Percentiles rank a stretch among this genome's conserved stretches.
These are phyloP conservation scores for Pristionchus pacificus DNA, from an alignment of 1,140 invertebrate species.

Conservation along the genomic window DNA sequence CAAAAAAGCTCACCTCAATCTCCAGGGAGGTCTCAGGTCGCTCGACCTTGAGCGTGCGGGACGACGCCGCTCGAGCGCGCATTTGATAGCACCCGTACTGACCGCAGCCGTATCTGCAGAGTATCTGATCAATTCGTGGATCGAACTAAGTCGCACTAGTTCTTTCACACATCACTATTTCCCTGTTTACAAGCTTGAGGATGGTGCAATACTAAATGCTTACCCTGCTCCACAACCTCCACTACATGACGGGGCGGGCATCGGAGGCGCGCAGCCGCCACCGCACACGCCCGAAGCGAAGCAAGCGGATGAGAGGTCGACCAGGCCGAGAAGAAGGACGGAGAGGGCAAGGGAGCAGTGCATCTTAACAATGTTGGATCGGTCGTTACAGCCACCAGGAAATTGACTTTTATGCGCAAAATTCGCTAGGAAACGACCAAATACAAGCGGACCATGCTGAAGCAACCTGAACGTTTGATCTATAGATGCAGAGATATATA, in stretches of 20 bases:
- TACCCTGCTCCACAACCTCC: constrained; percentile 12
- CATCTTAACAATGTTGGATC: too few relatives aligned
- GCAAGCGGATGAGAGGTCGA: constrained; percentile 25
- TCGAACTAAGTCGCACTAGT: too few relatives aligned
- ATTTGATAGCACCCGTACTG: constrained; percentile 35
- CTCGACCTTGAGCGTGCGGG: constrained; percentile 27
- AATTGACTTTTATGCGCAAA: too few relatives aligned
- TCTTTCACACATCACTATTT: too few relatives aligned
- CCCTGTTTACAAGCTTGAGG: too few relatives aligned
- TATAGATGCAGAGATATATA: too few relatives aligned
- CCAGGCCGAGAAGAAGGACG: constrained; percentile 13
- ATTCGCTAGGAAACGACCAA: too few relatives aligned
- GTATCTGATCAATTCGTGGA: background rate
- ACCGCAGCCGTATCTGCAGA: background rate
- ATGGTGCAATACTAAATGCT: background rate
- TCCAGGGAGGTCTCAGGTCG: background rate
- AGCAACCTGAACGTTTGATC: too few relatives aligned
- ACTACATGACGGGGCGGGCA: constrained; percentile 27
- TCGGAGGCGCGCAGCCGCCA: constrained; percentile 33
- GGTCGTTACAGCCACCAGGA: too few relatives aligned
- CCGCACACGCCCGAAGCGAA: constrained; percentile 38
- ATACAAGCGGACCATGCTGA: too few relatives aligned
- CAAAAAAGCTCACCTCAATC: background rate
- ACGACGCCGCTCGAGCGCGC: constrained; percentile 25
- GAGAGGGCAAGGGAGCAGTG: too few relatives aligned